These are phyloP conservation scores for Alectoris magna DNA, from an alignment of 2,797 vertebrate genomes.

Conservation along the genomic window DNA sequence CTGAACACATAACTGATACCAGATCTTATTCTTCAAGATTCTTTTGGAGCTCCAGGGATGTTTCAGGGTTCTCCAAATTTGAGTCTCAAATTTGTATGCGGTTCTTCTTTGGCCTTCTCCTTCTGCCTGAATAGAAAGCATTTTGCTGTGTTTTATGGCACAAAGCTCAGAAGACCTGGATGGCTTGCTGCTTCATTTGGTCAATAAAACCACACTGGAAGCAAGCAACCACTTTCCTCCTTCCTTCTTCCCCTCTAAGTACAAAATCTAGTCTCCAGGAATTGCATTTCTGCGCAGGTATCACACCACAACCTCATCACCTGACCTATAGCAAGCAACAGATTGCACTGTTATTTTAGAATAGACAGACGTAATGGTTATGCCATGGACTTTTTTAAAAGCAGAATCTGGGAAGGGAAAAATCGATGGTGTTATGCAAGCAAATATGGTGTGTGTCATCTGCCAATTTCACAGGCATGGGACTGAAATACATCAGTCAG, in stretches of 20 bases:
- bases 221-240: neutral
- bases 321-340: constrained; percentile 48
- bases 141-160: neutral
- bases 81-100: neutral
- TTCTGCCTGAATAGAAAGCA: neutral
- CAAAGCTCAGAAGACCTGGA: neutral
- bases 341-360: constrained; percentile 48
- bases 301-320: neutral
- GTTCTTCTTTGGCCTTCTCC: neutral
- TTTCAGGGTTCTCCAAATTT: neutral
- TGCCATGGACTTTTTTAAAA: constrained; percentile 6
- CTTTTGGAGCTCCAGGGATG: neutral
- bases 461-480: constrained; percentile 43
- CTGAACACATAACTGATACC: neutral
- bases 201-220: neutral
- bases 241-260: constrained; percentile 3
- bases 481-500: neutral
- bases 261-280: neutral
- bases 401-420: constrained; percentile 43
- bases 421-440: constrained; percentile 56
- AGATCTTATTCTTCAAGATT: neutral
- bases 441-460: constrained; percentile 66
- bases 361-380: constrained; percentile 1
- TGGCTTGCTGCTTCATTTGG: neutral
- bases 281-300: neutral